Percentiles rank a stretch among this genome's conserved stretches.
Evolutionary conservation across 2,888 invertebrate species (phyloP).

Genomic region (Bombylius discolor): DNA sequence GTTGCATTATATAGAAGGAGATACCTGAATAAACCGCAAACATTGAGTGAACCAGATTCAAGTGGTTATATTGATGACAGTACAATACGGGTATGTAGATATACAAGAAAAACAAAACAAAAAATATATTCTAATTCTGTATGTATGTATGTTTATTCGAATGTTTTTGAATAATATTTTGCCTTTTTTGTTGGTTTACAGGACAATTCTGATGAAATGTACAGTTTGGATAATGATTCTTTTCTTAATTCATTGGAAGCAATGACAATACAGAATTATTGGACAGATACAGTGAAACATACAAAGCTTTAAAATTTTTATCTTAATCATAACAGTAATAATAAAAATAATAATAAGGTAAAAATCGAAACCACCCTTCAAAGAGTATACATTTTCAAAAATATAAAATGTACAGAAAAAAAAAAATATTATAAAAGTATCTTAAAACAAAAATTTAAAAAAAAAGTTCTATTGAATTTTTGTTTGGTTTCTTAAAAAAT

Average conservation of each 20-base stretch:
- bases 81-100: slow-evolving; percentile 61
- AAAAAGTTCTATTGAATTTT: too few species aligned
- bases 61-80: slow-evolving; percentile 79
- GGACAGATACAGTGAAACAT: slow-evolving; percentile 84
- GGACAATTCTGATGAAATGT: slow-evolving; percentile 91
- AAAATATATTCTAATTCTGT: too few species aligned
- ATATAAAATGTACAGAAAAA: too few species aligned
- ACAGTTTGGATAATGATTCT: slow-evolving; percentile 86
- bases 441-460: too few species aligned
- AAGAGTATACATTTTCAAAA: too few species aligned
- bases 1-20: slow-evolving; percentile 56
- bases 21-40: slow-evolving; percentile 71
- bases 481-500: too few species aligned
- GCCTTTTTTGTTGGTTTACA: slow-evolving; percentile 27
- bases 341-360: background rate
- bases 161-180: background rate
- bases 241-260: slow-evolving; percentile 86
- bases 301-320: slow-evolving; percentile 56
- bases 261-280: slow-evolving; percentile 88
- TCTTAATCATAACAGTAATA: background rate
- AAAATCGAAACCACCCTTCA: too few species aligned
- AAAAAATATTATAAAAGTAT: too few species aligned
- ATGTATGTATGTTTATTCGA: background rate
- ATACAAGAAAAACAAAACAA: background rate
- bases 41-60: slow-evolving; percentile 73